Evolutionary conservation across 2,888 invertebrate species (phyloP), one percentile per base, ranked within the genome.

Genomic region (Scaptomyza polygonia): DNA sequence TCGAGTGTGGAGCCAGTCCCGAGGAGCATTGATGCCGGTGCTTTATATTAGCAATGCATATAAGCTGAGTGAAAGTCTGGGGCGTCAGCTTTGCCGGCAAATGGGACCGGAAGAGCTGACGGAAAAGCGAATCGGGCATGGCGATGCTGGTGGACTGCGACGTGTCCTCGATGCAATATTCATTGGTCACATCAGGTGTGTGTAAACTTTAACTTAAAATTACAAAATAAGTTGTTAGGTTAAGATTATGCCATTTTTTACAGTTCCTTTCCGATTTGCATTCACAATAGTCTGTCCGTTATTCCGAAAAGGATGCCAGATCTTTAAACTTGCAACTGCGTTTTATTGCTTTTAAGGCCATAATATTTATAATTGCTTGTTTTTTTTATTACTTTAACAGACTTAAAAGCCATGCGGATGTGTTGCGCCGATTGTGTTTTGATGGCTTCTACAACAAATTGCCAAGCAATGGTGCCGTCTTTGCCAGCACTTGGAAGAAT

Each of bases 11-110:
- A 91, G 91, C 14, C 82, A 89, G 55, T 80, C 89, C 29, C 89
- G 87, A 36, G 81, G 77, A 7, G 73, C 77, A 1, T 76, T 89
- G 55, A 71, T 93, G 47, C 95, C 95, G n/a, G 91, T 95, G 32
- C 93, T 94, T 79, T 95, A 95, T 82, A 92, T 95, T 18, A 94
- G 94, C 87, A 94, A 95, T 87, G 94, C 94, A 0, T 94, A 94
- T 77, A 92, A 92, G 54, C 91, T 94, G 34, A 89, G 92, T 11
- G 91, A 91, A 67, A 78, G 82, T 12, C 65, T 86, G 25, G 90
- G 84, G 9, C 79, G 87, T 21, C 82, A 88, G 34, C 68, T 90
- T 9, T 90, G 90, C 49, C 75, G 76, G 18, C 64, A 73, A 14
- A 45, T 68, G 5, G 54, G 16, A 0, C 45, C 42, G 16, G 48